Evolutionary conservation across 30 jellyfish, hydroid and myxozoan genomes (phyloP).

Genomic region (Cassiopea andromeda): DNA sequence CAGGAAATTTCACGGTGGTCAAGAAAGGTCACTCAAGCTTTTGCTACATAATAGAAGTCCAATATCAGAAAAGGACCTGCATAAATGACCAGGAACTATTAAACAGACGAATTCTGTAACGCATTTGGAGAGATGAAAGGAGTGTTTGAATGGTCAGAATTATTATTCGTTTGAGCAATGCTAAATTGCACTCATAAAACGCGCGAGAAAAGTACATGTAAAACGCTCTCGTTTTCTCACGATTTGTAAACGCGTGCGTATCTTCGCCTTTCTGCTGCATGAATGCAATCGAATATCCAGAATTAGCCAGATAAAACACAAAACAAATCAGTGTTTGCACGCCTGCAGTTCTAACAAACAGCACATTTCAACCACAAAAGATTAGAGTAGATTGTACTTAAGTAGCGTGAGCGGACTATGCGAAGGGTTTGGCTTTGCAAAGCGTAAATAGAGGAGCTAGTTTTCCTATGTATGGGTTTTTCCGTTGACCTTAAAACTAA

Average conservation of each 20-base stretch:
- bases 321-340: background rate
- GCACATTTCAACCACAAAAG: conserved; percentile 1
- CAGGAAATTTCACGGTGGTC: no score
- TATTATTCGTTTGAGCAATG: no score
- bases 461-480: background rate
- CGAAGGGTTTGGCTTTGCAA: background rate
- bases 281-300: background rate
- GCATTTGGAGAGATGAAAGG: no score
- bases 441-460: background rate
- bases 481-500: background rate
- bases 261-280: background rate
- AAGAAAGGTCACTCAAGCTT: no score
- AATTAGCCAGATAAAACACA: background rate
- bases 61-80: no score
- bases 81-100: no score
- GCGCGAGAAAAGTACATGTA: no score
- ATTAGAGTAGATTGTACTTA: background rate
- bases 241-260: background rate
- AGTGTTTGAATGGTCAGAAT: no score
- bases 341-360: background rate
- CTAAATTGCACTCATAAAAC: no score
- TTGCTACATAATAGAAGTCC: no score
- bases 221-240: no score
- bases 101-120: no score
- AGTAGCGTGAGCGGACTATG: background rate